Conservation (phyloP, 1,140 invertebrate genomes). For the Lamellibrachia luymesi region DNA sequence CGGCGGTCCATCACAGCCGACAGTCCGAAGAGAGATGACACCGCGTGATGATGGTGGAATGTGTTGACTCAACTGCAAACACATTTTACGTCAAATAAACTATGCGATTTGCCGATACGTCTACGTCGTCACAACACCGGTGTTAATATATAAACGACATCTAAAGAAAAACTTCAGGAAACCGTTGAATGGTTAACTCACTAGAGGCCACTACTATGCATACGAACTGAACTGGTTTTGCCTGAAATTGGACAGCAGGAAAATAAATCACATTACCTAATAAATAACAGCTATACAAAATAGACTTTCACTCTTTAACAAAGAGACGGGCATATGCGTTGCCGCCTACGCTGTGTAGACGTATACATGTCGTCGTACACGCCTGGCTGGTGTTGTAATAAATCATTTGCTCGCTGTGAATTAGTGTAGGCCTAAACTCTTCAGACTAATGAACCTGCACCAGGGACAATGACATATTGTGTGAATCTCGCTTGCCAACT, state of each 20-base stretch:
- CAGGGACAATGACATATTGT: not conserved
- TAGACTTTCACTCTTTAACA: not conserved
- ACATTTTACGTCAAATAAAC: no score
- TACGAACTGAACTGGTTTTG: not conserved
- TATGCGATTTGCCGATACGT: no score
- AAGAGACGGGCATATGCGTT: not conserved
- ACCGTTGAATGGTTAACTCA: not conserved
- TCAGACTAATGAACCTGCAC: not conserved
- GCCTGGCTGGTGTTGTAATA: not conserved
- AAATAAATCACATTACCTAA: not conserved
- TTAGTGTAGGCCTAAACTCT: not conserved
- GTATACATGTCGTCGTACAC: not conserved
- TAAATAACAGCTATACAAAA: not conserved
- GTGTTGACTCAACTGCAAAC: no score
- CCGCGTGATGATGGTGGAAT: no score
- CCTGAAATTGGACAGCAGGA: not conserved
- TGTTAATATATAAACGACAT: no score
- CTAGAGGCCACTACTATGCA: not conserved
- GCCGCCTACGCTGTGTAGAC: not conserved
- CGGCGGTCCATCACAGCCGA: no score
- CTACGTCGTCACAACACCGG: no score
- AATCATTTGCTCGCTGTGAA: not conserved
- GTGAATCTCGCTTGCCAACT: not conserved
- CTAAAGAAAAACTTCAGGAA: not conserved
- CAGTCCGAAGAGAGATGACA: no score